Evolutionary conservation across 2,888 invertebrate genomes (phyloP).

Genomic region (Oligia latruncula): DNA sequence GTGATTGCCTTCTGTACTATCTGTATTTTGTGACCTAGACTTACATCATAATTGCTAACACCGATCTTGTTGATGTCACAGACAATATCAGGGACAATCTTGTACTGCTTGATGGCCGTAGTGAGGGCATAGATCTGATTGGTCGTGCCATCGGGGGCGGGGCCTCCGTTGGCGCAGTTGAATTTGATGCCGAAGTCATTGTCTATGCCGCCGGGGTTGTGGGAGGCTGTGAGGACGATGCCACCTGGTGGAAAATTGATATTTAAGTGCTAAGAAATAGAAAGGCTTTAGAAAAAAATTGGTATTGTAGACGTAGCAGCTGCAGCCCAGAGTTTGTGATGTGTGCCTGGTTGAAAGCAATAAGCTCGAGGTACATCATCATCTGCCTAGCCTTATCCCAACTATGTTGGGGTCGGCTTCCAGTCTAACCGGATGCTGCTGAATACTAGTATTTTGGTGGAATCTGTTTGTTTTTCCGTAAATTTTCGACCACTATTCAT

Average conservation of each 20-base stretch:
- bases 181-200: constrained; percentile 99
- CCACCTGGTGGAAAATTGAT: constrained; percentile 92
- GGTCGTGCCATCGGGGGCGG: constrained; percentile 97
- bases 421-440: too few relatives aligned
- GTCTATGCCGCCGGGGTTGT: constrained; percentile 99
- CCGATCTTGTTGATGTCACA: constrained; percentile 94
- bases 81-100: constrained; percentile 93
- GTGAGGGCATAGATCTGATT: constrained; percentile 96
- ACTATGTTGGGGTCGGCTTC: too few relatives aligned
- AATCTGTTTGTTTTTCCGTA: too few relatives aligned
- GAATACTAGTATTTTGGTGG: too few relatives aligned
- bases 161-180: constrained; percentile 99
- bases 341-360: background rate
- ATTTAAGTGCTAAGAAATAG: background rate
- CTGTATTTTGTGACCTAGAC: too few relatives aligned
- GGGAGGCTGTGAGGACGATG: constrained; percentile 99
- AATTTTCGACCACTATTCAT: too few relatives aligned
- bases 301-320: background rate
- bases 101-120: constrained; percentile 94
- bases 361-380: background rate
- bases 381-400: too few relatives aligned
- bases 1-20: too few relatives aligned
- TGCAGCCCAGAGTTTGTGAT: background rate
- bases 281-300: background rate
- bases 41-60: constrained; percentile 91